Evolutionary conservation across 2,888 invertebrate genomes (phyloP).

Genomic region (Pyralis farinalis): DNA sequence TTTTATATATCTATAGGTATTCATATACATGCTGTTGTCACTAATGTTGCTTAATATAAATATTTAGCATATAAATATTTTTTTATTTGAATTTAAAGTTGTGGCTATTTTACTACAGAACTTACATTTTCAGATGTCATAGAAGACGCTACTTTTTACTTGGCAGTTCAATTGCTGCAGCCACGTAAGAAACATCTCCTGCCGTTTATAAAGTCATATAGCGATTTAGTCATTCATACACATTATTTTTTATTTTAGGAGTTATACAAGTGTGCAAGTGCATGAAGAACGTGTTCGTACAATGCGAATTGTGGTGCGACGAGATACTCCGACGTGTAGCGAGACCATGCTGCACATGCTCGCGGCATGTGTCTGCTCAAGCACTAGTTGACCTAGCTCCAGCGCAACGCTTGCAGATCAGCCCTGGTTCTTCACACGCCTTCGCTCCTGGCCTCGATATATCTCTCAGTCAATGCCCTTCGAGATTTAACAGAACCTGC

Average conservation of each 20-base stretch:
- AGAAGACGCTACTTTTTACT: conserved; percentile 51
- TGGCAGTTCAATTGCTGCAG: conserved; percentile 54
- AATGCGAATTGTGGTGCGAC: conserved; percentile 69
- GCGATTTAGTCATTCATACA: neutral
- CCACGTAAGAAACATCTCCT: conserved; percentile 47
- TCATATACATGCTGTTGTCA: no score
- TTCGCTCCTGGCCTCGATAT: conserved; percentile 44
- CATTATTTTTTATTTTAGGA: conserved; percentile 30
- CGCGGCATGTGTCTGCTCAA: conserved; percentile 48
- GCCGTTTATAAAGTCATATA: neutral
- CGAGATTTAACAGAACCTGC: conserved; percentile 28
- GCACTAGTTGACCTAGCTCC: conserved; percentile 42
- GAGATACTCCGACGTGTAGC: conserved; percentile 57
- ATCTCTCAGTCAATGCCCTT: conserved; percentile 41
- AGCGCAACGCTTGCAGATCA: conserved; percentile 23
- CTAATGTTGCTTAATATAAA: no score
- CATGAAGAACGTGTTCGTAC: conserved; percentile 66
- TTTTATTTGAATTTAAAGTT: neutral
- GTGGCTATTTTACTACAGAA: no score
- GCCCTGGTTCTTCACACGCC: conserved; percentile 28
- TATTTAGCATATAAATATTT: no score
- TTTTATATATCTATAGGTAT: no score
- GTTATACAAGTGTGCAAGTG: conserved; percentile 64
- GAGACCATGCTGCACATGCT: conserved; percentile 58
- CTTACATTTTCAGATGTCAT: conserved; percentile 50